Conservation (phyloP, 2,113 vertebrate genomes). For the Mus musculus region GRCm39 chr2:134686001-134686500, state of each 20-base stretch:
- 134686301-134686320: constrained; percentile 34
- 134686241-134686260: constrained; percentile 22
- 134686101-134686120: not conserved
- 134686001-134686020: not conserved
- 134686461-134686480: not conserved
- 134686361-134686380: constrained; percentile 32
- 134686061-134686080: not conserved
- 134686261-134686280: constrained; percentile 41
- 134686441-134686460: not conserved
- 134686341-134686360: constrained; percentile 29
- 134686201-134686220: constrained; percentile 36
- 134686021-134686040: constrained; percentile 4
- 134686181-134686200: constrained; percentile 24
- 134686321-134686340: constrained; percentile 14
- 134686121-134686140: not conserved
- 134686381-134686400: constrained; percentile 21
- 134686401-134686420: not conserved
- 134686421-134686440: not conserved
- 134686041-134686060: constrained; percentile 23
- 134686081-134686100: constrained; percentile 11
- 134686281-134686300: not conserved
- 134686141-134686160: not conserved
- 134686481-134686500: not conserved
- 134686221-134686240: not conserved
- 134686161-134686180: not conserved